Evolutionary conservation across 2,888 invertebrate species (phyloP).

Genomic region (Lottia scabra): DNA sequence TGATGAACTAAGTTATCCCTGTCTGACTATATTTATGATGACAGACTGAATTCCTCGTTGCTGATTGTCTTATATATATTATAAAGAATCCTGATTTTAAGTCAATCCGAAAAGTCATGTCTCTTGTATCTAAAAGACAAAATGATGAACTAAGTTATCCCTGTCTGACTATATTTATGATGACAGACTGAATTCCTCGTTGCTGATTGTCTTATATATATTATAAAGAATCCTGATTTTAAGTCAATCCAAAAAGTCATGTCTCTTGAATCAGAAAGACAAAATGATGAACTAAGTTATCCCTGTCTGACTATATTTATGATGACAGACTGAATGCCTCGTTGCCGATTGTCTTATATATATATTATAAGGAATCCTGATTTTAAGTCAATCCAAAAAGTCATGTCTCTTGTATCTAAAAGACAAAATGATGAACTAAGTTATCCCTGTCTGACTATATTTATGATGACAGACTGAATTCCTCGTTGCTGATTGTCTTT

Average conservation of each 20-base stretch:
- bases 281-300: background rate
- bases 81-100: too few relatives aligned
- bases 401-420: too few relatives aligned
- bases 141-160: slow-evolving; percentile 6
- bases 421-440: background rate
- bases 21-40: background rate
- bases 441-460: slow-evolving; percentile 1
- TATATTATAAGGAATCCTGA: too few relatives aligned
- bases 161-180: background rate
- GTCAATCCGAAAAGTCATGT: too few relatives aligned
- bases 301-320: background rate
- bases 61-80: background rate
- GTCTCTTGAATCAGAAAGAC: too few relatives aligned
- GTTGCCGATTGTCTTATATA: too few relatives aligned
- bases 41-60: slow-evolving; percentile 2
- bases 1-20: slow-evolving; percentile 6
- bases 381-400: too few relatives aligned
- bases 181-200: slow-evolving; percentile 3
- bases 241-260: too few relatives aligned
- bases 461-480: slow-evolving; percentile 1
- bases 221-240: too few relatives aligned
- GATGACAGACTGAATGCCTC: too few relatives aligned
- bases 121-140: background rate
- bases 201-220: background rate
- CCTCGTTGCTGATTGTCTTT: slow-evolving; percentile 6